Base-by-base conservation (phyloP, 2,888 invertebrate genomes). In the Chymomyza fuscimana region DNA sequence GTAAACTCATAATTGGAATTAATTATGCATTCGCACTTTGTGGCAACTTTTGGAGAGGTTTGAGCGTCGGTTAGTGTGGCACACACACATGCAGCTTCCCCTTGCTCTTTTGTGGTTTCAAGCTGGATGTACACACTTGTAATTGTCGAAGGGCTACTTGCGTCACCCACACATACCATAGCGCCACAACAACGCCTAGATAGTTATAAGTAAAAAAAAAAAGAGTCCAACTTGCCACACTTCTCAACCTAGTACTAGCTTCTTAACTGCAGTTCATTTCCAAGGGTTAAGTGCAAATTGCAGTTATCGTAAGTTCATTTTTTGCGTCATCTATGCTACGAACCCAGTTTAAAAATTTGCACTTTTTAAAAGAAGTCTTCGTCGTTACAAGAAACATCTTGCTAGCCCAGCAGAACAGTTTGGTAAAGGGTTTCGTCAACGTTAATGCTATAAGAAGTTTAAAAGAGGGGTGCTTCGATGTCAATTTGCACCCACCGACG, bases 1-100 rank as follows among this genome's bases (percentile, higher is more conserved):
- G 89, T 90, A 89, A 91, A 91, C 89, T 92, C 91, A 91, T 91
- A 91, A 91, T 91, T 91, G 91, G 91, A 92, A 92, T 91, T 91
- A 91, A 91, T 91, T 91, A 91, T 91, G 91, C 91, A 91, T 92
- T 90, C 91, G 88, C 90, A 90, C 90, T 91, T 90, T 87, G 85
- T 84, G 88, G 90, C 82, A 79, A 85, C 80, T 87, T 86, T 85
- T 86, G 82, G 72, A 88, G 88, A 81, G 81, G 85, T 86, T 89
- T 63, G 69, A 83, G 86, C 77, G 84, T 73, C 67, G 73, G 29
- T 69, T 73, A 71, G 16, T 32, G 63, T 60, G 15, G 67, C 40
- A n/a, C 51, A 29, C 54, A 22, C 16, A 64, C 65, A 19, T 51
- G 15, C 40, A 25, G 40, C 60, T 52, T 15, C 62, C 54, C 64